A percentile compares a stretch with the other conserved stretches of the same genome.
Evolutionary conservation across 2,797 vertebrate genomes (phyloP).

Genomic region (Enteromius mattozi): DNA sequence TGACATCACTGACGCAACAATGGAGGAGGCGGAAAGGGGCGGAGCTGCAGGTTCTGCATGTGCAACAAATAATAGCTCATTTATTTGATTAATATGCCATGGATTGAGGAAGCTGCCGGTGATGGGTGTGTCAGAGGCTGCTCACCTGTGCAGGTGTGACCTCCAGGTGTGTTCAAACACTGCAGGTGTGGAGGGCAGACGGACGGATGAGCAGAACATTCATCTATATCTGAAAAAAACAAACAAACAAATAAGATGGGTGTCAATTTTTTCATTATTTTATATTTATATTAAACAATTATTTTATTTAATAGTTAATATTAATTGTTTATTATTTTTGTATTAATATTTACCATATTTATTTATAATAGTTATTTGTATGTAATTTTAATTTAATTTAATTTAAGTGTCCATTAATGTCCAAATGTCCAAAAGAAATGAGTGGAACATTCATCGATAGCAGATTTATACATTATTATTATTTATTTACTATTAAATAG

Average conservation of each 20-base stretch:
- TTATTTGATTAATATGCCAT: not conserved
- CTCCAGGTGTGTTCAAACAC: constrained; percentile 77
- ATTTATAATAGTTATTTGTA: not conserved
- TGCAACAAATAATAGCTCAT: constrained; percentile 5
- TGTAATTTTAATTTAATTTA: not conserved
- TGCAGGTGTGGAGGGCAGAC: constrained; percentile 70
- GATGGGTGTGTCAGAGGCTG: not conserved
- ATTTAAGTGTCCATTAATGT: not conserved
- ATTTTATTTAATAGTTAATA: not conserved
- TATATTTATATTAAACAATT: not conserved
- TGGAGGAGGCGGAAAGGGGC: constrained; percentile 63
- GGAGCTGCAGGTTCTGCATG: constrained; percentile 63
- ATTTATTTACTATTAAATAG: too few species aligned
- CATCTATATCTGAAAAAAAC: constrained; percentile 74
- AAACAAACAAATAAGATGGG: not conserved
- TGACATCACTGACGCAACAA: constrained; percentile 67
- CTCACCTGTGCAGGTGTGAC: constrained; percentile 78
- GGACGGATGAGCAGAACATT: constrained; percentile 71
- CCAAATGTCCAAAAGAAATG: not conserved
- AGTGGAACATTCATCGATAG: constrained; percentile 74
- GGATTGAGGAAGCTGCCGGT: not conserved
- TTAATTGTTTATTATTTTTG: not conserved
- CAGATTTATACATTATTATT: not conserved
- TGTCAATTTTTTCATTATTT: not conserved
- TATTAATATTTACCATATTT: not conserved